These are phyloP conservation scores for Acromyrmex heyeri DNA, from an alignment of 1,140 invertebrate genomes.

Conservation along the genomic window DNA sequence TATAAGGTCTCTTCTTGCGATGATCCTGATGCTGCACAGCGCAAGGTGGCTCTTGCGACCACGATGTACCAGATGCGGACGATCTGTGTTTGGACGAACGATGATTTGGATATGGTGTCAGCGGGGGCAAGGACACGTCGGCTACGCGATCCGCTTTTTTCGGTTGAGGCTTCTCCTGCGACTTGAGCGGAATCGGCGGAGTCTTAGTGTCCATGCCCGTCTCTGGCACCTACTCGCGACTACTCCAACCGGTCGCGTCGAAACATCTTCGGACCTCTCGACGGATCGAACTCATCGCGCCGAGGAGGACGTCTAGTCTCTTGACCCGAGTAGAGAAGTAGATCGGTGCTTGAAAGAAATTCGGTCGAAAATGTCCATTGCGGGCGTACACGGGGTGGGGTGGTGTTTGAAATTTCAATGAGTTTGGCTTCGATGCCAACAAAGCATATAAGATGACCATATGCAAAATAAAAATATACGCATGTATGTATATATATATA, in stretches of 20 bases:
- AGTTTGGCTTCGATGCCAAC: too few species aligned
- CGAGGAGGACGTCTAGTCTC: conserved; percentile 62
- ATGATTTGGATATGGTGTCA: conserved; percentile 79
- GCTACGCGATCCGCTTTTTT: conserved; percentile 76
- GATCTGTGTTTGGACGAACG: conserved; percentile 76
- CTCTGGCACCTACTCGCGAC: conserved; percentile 76
- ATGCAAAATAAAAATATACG: background rate
- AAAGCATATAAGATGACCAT: background rate
- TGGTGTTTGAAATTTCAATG: too few species aligned
- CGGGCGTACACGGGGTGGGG: too few species aligned
- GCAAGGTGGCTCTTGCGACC: conserved; percentile 69
- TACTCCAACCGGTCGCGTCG: conserved; percentile 70
- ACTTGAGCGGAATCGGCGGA: conserved; percentile 83
- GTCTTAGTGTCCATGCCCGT: conserved; percentile 86
- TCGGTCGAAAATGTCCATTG: conserved; percentile 31
- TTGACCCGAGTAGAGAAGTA: conserved; percentile 24
- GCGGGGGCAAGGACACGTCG: conserved; percentile 83
- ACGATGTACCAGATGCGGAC: conserved; percentile 42
- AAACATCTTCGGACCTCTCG: conserved; percentile 75
- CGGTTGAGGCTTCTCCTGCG: conserved; percentile 75
- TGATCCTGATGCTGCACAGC: conserved; percentile 73
- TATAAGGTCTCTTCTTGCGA: conserved; percentile 82
- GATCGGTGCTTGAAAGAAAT: conserved; percentile 51
- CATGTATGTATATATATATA: background rate
- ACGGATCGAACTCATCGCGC: conserved; percentile 74